A percentile compares a stretch with the other conserved stretches of the same genome.
Conservation (phyloP, 2,113 vertebrate species). For the Diadophis punctatus region DNA sequence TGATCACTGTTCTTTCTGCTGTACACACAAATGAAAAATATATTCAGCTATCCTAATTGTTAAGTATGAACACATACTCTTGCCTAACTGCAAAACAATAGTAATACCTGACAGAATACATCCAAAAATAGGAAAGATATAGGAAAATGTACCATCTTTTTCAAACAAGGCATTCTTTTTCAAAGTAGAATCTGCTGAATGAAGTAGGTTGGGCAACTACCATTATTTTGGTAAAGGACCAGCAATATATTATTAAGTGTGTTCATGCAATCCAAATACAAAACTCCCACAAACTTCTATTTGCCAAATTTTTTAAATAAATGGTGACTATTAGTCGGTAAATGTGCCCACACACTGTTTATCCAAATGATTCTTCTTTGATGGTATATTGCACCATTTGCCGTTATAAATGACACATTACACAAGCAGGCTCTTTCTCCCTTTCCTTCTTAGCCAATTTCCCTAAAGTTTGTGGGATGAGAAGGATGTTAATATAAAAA, state of each 20-base stretch:
- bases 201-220: not conserved
- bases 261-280: constrained; percentile 39
- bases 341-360: constrained; percentile 53
- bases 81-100: not conserved
- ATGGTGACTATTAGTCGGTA: constrained; percentile 50
- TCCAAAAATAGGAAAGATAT: not conserved
- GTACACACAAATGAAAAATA: not conserved
- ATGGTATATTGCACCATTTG: constrained; percentile 40
- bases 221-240: constrained; percentile 13
- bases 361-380: constrained; percentile 49
- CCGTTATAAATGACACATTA: constrained; percentile 50
- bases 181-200: constrained; percentile 9
- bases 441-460: not conserved
- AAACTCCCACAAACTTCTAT: not conserved
- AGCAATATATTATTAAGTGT: constrained; percentile 29
- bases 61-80: not conserved
- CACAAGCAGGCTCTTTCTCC: constrained; percentile 19
- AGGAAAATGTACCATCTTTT: constrained; percentile 2
- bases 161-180: constrained; percentile 1
- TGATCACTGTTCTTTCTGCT: not conserved
- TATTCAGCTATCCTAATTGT: not conserved
- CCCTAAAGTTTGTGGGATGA: constrained; percentile 18
- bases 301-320: constrained; percentile 20
- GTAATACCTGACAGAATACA: not conserved
- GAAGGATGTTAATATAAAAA: constrained; percentile 53